Evolutionary conservation across 2,888 invertebrate species (phyloP).

Genomic region (Ellobium chinense): DNA sequence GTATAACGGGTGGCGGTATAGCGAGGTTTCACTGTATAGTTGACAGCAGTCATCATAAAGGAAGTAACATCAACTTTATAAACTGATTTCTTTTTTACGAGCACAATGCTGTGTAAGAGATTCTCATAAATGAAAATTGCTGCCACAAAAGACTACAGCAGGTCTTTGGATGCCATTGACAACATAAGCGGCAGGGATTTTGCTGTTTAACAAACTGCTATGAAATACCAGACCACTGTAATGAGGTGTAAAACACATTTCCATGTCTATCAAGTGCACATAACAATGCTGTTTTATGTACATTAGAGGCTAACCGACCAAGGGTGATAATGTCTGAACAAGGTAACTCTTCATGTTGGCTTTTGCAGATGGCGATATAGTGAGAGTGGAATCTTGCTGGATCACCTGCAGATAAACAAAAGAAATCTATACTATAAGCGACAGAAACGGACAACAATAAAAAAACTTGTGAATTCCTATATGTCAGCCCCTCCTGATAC

Average conservation of each 20-base stretch:
- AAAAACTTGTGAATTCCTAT: too few relatives aligned
- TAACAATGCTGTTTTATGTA: slow-evolving; percentile 88
- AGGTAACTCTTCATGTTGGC: slow-evolving; percentile 78
- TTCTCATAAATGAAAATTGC: too few relatives aligned
- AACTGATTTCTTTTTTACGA: too few relatives aligned
- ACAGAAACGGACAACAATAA: background rate
- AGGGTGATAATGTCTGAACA: slow-evolving; percentile 84
- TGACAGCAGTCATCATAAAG: too few relatives aligned
- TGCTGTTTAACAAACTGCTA: background rate
- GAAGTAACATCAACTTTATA: too few relatives aligned
- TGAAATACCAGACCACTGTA: slow-evolving; percentile 76
- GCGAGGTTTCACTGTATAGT: too few relatives aligned
- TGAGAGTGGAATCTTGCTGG: slow-evolving; percentile 89
- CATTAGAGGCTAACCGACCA: slow-evolving; percentile 87
- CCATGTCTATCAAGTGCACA: slow-evolving; percentile 81
- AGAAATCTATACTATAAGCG: background rate
- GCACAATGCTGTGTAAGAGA: too few relatives aligned
- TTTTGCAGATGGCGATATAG: slow-evolving; percentile 86
- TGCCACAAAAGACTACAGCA: too few relatives aligned
- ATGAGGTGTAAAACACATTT: slow-evolving; percentile 70
- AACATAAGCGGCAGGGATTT: too few relatives aligned
- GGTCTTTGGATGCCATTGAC: too few relatives aligned
- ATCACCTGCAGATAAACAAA: slow-evolving; percentile 83
- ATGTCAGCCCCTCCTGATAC: too few relatives aligned
- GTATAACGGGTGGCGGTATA: too few relatives aligned